Evolutionary conservation across 2,888 invertebrate species (phyloP), one percentile per base, ranked within the genome.

Genomic region (Lasioglossum figueresi): DNA sequence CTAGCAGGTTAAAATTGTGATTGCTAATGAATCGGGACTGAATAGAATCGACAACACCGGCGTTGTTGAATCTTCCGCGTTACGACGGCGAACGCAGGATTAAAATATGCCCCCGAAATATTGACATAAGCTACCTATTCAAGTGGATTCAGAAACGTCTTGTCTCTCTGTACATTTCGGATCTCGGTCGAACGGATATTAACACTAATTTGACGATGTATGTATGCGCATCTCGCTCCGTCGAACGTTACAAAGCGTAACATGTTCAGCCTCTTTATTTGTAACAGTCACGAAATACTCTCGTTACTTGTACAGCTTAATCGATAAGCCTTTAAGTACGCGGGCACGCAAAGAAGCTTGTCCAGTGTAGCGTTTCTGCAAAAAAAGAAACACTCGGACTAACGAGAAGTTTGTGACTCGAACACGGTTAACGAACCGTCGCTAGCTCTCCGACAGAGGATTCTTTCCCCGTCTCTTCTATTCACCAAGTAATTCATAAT

Each of bases 181-280:
- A 12, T 71, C 27, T 6, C 19, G 14, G 31, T 45, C 45, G 1
- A 27, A 59, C 16, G 63, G 2, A 63, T 63, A 63, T 31, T 76
- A 71, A 70, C 74, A 72, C 59, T 59, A n/a, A 14, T 66, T 74
- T 56, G 52, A n/a, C 71, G 82, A 78, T 43, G 43, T 27, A 78
- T 78, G 76, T 70, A 48, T 48, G 52, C 8, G 81, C 84, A 86
- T 76, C 77, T 78, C 70, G 45, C 78, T 48, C 48, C 74, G 80
- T 79, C 56, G 74, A 87, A 79, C 75, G 56, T 56, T 59, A 45
- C 73, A 76, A 68, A 88, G 70, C 76, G 74, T 90, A 77, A 85
- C 88, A 77, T 86, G 87, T 79, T 76, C 56, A 48, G 70, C 43
- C 66, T 89, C 89, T 84, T 89, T 89, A 89, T 82, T 66, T 68